A percentile compares a stretch with the other conserved stretches of the same genome.
Evolutionary conservation across 2,888 invertebrate genomes (phyloP).

Genomic region (Caenorhabditis sp.): DNA sequence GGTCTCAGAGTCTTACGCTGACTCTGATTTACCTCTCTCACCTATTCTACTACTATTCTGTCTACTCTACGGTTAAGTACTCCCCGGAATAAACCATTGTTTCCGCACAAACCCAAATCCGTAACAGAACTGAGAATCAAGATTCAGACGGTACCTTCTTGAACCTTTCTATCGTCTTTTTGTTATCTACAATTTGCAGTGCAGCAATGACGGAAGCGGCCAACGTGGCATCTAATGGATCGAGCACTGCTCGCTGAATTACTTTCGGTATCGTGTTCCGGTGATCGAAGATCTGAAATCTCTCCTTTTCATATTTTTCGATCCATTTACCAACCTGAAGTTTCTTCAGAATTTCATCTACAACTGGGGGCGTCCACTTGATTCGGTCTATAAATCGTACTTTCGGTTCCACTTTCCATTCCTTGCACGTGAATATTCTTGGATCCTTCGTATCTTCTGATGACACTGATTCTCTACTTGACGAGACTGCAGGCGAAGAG

Average conservation of each 20-base stretch:
- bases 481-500: slow-evolving; percentile 32
- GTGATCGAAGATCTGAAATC: slow-evolving; percentile 88
- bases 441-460: slow-evolving; percentile 83
- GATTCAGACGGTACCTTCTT: slow-evolving; percentile 26
- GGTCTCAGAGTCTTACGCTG: too few relatives aligned
- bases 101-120: too few relatives aligned
- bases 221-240: slow-evolving; percentile 93
- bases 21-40: too few relatives aligned
- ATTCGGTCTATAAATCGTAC: slow-evolving; percentile 76
- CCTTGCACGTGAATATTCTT: slow-evolving; percentile 92
- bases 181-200: slow-evolving; percentile 46
- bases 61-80: too few relatives aligned
- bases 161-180: slow-evolving; percentile 43
- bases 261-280: slow-evolving; percentile 98
- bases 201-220: slow-evolving; percentile 80
- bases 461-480: slow-evolving; percentile 32
- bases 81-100: too few relatives aligned
- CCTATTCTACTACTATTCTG: too few relatives aligned
- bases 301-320: neutral
- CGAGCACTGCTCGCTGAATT: slow-evolving; percentile 98
- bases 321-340: slow-evolving; percentile 81
- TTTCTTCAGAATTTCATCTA: slow-evolving; percentile 97
- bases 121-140: too few relatives aligned
- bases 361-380: slow-evolving; percentile 92
- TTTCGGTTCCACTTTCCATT: slow-evolving; percentile 95